Evolutionary conservation across 2,888 invertebrate genomes (phyloP), one percentile per base, ranked within the genome.

Genomic region (Cremastobaeus sp.): DNA sequence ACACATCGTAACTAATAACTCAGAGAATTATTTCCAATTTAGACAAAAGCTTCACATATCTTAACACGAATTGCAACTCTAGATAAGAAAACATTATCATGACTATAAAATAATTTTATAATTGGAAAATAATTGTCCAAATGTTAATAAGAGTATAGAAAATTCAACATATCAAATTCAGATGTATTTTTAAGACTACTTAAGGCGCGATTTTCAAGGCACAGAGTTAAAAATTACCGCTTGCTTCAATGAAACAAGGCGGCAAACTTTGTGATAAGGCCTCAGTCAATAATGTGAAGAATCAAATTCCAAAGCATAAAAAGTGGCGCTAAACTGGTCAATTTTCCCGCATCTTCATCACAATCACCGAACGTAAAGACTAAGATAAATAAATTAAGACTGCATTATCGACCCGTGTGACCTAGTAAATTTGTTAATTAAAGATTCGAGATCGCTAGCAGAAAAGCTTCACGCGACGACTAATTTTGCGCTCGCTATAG

Each of bases 371-470:
- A 48, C 50, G 8, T 30, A 39, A 57, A 41, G 18, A 34, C 65
- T 57, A 57, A 57, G 50, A 43, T 65, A 60, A 60, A 69, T 69
- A 60, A 69, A 59, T 59, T 59, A 68, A 4, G 45, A 35, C n/a
- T 18, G 59, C 59, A 47, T 21, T 47, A 37, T 52, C 14, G 45
- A 17, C 54, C 35, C 35, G 21, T 9, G 43, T 25, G 50, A 68
- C 21, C 30, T 30, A 21, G 17, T 14, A 25, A 21, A 32, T 18
- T 43, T 34, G 18, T 52, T 15, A 6, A 69, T 52, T 15, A 6
- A 69, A 50, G 43, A 60, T 54, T 52, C 54, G 54, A 54, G 60
- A 69, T 69, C 60, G 69, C 21, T 39, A 54, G 54, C 30, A 47
- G n/a, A 2, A 4, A 17, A 65, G 28, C 21, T 39, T 48, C 11